Evolutionary conservation across 2,888 invertebrate genomes (phyloP), one percentile per base, ranked within the genome.

Genomic region (Drosophila neonasuta): DNA sequence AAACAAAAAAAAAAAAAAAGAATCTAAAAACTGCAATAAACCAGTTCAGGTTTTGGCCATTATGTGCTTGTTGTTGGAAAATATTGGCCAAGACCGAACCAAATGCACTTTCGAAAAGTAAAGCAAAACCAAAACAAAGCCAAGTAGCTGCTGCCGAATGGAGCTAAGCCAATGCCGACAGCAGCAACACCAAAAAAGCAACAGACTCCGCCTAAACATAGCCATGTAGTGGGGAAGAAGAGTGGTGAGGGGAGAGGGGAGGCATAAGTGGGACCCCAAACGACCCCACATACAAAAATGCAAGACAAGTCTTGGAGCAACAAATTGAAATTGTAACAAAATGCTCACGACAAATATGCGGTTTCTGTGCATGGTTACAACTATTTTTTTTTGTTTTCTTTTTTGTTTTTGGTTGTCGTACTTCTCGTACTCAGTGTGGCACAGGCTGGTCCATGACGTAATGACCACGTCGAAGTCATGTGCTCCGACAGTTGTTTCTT

Each of bases 271-370:
- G 36, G 42, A 68, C 65, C 66, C 65, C 65, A 48, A 46, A 44
- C 59, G 57, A 61, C 75, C 66, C 66, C 71, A 29, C 49, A 32
- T 45, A 48, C 24, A 49, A 51, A 55, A 72, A 55, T 61, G 68
- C 50, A 54, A 79, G 66, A 65, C 54, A 77, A 77, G 76, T 51
- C 81, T 80, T 68, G 72, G 56, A 78, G 63, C 79, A 71, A 70
- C 77, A 86, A 80, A 86, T 86, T 81, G 84, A 80, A 81, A 81
- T 86, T 84, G 84, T 86, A 81, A 79, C 84, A 86, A 86, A 81
- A 81, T 84, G 81, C 84, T 80, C 86, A 81, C 86, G 79, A 81
- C 81, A 86, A 81, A 80, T 81, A 81, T 86, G 84, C 84, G 84
- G 81, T 83, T 76, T 48, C 70, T 59, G 46, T 73, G 75, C 61